Base-by-base conservation (phyloP, 2,888 invertebrate genomes). In the Gasteruption jaculator region DNA sequence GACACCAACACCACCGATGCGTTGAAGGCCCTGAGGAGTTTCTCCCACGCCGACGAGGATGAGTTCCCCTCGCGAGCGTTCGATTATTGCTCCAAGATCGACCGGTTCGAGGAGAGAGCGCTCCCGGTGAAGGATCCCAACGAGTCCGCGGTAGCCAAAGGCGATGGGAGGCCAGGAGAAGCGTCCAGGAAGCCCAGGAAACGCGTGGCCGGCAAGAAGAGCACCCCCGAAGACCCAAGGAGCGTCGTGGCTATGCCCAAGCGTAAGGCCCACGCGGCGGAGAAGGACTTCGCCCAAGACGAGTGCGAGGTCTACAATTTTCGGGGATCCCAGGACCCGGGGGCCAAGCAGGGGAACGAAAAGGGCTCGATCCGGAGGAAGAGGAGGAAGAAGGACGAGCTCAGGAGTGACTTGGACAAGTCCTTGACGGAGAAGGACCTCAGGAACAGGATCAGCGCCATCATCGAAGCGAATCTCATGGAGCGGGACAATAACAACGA, bases 401-500 rank as follows among this genome's bases (percentile, higher is more conserved):
- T 39, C 36, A n/a, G 10, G 49, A 34, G 11, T 42, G 31, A 31
- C 5, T 7, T 18, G 3, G 21, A n/a, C n/a, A n/a, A n/a, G n/a
- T 10, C 11, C 15, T 21, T 10, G 15, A 4, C 47, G 2, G 46
- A 44, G 19, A 50, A 58, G 11, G 56, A 58, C n/a, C 41, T 61
- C 3, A 49, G 56, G 18, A 29, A 49, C 10, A 65, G 59, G 22
- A 62, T 65, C 3, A 56, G 58, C 32, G 61, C 60, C 2, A 63
- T 63, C 26, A 63, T 68, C 19, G 52, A 63, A 40, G 58, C 61
- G 10, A 67, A 61, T 43, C 59, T 62, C 3, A 19, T 60, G 4
- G 60, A 65, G 14, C 56, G 51, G 4, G 64, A 68, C 21, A 68
- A 68, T 30, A 67, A 68, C 41, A 69, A 65, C 39, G 38, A 55